Conservation (phyloP, 2,797 vertebrate genomes). For the Lepidocolaptes lacrymiger region DNA sequence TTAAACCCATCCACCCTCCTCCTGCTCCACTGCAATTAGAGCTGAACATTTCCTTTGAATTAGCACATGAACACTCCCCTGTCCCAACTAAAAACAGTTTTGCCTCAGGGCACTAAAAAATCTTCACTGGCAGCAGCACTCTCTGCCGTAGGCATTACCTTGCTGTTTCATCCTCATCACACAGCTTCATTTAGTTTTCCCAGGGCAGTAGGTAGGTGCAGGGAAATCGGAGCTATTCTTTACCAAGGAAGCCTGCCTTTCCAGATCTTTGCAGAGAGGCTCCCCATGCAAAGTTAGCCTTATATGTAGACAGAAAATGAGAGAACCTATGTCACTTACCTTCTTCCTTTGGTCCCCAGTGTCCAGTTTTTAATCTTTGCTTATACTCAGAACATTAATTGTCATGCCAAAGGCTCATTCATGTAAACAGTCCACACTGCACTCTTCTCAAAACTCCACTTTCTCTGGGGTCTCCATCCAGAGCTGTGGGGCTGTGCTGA, state of each 20-base stretch:
- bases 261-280: background rate
- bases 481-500: background rate
- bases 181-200: constrained; percentile 20
- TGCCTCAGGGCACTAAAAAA: constrained; percentile 20
- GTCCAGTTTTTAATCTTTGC: background rate
- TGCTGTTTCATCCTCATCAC: constrained; percentile 16
- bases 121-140: background rate
- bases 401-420: background rate
- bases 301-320: background rate
- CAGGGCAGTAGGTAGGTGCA: background rate
- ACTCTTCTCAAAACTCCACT: background rate
- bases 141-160: background rate
- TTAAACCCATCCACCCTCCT: constrained; percentile 20
- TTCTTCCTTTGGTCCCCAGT: background rate
- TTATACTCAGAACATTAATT: background rate
- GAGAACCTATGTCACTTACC: background rate
- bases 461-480: background rate
- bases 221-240: background rate
- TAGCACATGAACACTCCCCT: constrained; percentile 25
- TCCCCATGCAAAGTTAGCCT: background rate
- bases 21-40: constrained; percentile 16
- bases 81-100: constrained; percentile 39
- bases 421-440: background rate
- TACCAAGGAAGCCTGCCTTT: background rate
- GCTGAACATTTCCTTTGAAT: constrained; percentile 42